Conservation (phyloP, 2,888 invertebrate genomes). For the Agrochola litura region DNA sequence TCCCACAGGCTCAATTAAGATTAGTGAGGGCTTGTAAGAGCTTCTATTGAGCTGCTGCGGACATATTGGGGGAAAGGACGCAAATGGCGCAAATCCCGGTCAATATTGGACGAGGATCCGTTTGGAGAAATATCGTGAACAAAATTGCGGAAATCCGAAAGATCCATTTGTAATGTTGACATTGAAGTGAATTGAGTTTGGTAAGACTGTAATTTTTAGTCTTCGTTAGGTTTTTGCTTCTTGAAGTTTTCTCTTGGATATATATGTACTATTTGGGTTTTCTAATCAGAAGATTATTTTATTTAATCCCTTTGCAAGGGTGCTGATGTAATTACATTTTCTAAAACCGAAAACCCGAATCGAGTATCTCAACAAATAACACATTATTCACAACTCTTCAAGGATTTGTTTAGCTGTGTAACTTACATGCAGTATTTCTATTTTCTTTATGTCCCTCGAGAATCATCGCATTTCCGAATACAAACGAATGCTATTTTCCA, state of each 20-base stretch:
- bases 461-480: no score
- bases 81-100: constrained; percentile 56
- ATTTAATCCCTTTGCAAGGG: neutral
- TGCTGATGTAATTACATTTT: neutral
- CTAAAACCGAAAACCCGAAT: neutral
- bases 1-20: constrained; percentile 57
- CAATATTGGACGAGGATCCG: constrained; percentile 44
- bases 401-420: neutral
- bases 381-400: neutral
- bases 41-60: constrained; percentile 48
- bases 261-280: neutral
- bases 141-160: constrained; percentile 36
- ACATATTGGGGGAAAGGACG: constrained; percentile 50
- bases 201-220: neutral
- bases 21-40: constrained; percentile 53
- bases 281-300: neutral
- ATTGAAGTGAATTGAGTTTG: neutral
- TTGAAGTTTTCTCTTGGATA: neutral
- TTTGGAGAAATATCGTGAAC: constrained; percentile 46
- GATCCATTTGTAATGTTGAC: constrained; percentile 25
- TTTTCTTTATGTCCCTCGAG: no score
- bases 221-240: neutral
- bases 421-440: no score
- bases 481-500: no score
- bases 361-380: neutral